Base-by-base conservation (phyloP, 2,113 vertebrate genomes). In the Callipepla squamata region DNA sequence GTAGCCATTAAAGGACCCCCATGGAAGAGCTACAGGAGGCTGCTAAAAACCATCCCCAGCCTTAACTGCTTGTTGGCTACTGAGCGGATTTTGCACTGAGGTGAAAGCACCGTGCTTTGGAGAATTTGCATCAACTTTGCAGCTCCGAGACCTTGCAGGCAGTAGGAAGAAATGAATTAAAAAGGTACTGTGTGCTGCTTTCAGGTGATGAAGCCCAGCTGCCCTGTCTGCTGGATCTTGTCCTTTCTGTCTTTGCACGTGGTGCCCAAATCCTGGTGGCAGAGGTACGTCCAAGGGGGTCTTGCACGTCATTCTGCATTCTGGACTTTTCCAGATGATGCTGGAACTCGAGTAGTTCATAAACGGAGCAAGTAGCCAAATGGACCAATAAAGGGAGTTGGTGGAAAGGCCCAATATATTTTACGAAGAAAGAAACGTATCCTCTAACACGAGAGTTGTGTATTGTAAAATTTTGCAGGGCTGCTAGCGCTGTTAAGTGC, bases 381-480 rank as follows among this genome's bases (percentile, higher is more conserved):
- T 68, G 94, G 94, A 96, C 93, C 93, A 92, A 91, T 94, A 94
- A 95, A 95, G 88, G 62, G 66, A 81, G 85, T 25, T 94, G 91
- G 92, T 95, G 85, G 94, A 86, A 92, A 91, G 77, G 94, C 85
- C 87, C 57, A 51, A 51, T 92, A 90, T 95, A 95, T 94, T 96
- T 95, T 95, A 94, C 86, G 77, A 94, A 95, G 94, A 94, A 94
- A 92, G 87, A 95, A 94, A 87, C 80, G 91, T 80, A 90, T 94
- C 82, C 87, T 95, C 79, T 93, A 96, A 96, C 4, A 3, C 0
- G 69, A 96, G 93, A 80, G 91, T 84, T 94, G 89, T 95, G 94
- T 88, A 90, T 94, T 96, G 91, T 95, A 95, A 94, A 95, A 58
- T 72, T 94, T 76, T 90, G 94, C 94, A 92, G 93, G 68, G 89